These are phyloP conservation scores for Saimiri boliviensis DNA, from an alignment of 2,113 vertebrate genomes.

Conservation along the genomic window DNA sequence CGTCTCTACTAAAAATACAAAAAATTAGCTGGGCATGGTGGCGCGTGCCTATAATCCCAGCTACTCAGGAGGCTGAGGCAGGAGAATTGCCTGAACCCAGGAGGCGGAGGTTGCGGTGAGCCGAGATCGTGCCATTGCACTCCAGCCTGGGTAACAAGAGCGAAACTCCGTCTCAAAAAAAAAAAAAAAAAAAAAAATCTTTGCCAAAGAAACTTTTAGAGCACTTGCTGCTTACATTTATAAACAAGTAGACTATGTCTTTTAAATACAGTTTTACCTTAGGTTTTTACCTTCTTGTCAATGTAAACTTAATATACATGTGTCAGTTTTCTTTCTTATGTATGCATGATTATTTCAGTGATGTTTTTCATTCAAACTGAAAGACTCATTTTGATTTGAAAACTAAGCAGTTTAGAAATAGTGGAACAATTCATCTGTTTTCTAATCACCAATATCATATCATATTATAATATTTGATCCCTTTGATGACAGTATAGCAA, in stretches of 20 bases:
- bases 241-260: background rate
- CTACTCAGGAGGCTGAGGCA: too few relatives aligned
- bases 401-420: background rate
- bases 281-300: constrained; percentile 20
- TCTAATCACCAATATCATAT: background rate
- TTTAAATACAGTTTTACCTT: constrained; percentile 14
- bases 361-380: constrained; percentile 10
- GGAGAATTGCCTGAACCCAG: too few relatives aligned
- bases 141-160: too few relatives aligned
- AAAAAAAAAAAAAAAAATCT: too few relatives aligned
- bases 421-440: background rate
- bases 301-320: background rate
- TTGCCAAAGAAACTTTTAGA: background rate
- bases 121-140: too few relatives aligned
- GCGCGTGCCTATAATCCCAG: too few relatives aligned
- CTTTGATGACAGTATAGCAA: background rate
- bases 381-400: constrained; percentile 10
- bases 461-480: background rate
- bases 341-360: background rate
- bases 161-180: too few relatives aligned
- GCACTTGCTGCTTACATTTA: background rate
- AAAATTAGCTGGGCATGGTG: too few relatives aligned
- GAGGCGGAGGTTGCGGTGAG: too few relatives aligned
- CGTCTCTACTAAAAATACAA: too few relatives aligned
- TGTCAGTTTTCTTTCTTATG: background rate